phyloP scores from a whole-genome alignment of 2,113 vertebrate genomes.

The Ondatra zibethicus region DNA sequence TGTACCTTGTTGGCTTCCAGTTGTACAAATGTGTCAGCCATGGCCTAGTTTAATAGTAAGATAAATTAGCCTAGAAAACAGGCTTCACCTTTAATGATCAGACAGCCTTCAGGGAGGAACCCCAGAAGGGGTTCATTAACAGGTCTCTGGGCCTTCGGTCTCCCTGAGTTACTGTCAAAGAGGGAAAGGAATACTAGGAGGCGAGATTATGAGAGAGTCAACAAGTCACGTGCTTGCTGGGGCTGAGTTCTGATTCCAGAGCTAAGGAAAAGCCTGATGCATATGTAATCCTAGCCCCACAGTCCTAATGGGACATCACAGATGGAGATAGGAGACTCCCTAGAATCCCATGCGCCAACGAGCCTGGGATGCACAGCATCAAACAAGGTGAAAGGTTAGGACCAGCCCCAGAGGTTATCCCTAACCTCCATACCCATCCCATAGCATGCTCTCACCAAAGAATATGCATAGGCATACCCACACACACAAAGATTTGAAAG shows the following conservation, averaged over 20 bases:
- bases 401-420: background rate
- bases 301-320: no score
- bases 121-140: background rate
- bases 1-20: constrained; percentile 57
- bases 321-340: background rate
- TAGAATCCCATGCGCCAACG: background rate
- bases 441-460: background rate
- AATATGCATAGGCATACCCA: background rate
- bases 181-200: background rate
- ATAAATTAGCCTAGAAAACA: constrained; percentile 45
- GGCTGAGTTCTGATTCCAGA: background rate
- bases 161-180: background rate
- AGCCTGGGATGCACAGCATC: background rate
- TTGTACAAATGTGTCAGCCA: constrained; percentile 40
- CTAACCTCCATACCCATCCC: background rate
- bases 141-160: background rate
- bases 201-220: background rate
- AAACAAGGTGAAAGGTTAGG: background rate
- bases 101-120: background rate
- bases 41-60: constrained; percentile 37
- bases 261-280: background rate
- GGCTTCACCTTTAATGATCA: background rate
- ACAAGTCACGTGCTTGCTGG: background rate
- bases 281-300: no score
- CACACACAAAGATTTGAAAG: background rate